phyloP scores from a whole-genome alignment of 2,113 vertebrate species.

The Leucopsar rothschildi region DNA sequence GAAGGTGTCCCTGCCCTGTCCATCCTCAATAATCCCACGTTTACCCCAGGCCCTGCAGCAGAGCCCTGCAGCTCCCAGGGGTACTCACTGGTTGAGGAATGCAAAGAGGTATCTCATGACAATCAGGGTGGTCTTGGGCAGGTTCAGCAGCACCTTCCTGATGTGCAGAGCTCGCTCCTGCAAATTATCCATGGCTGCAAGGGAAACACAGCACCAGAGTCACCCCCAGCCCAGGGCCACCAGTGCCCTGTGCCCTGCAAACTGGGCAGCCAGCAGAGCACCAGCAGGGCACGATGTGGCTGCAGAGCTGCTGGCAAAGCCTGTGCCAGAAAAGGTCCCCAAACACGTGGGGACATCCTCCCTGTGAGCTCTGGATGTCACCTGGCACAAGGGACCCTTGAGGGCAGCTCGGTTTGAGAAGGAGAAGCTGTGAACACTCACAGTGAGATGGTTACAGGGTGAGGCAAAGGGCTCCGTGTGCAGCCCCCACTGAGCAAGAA shows the following conservation, averaged over 20 bases:
- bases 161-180: conserved; percentile 91
- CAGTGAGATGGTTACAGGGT: not conserved
- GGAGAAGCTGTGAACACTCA: not conserved
- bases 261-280: not conserved
- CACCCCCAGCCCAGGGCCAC: not conserved
- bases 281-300: not conserved
- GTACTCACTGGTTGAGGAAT: conserved; percentile 96
- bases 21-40: fast-evolving
- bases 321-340: not conserved
- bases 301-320: not conserved
- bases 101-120: conserved; percentile 98
- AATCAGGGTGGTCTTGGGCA: conserved; percentile 88
- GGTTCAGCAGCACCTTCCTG: conserved; percentile 85
- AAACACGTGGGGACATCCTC: not conserved
- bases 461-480: conserved; percentile 38
- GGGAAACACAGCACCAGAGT: not conserved
- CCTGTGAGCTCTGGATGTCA: not conserved
- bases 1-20: not conserved
- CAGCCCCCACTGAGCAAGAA: conserved; percentile 28
- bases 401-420: not conserved
- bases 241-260: not conserved
- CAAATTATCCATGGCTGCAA: conserved; percentile 91
- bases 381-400: too few relatives aligned
- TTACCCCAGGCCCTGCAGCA: not conserved
- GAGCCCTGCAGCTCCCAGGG: not conserved